Evolutionary conservation across 2,113 vertebrate species (phyloP).

Genomic region (Boleophthalmus pectinirostris): DNA sequence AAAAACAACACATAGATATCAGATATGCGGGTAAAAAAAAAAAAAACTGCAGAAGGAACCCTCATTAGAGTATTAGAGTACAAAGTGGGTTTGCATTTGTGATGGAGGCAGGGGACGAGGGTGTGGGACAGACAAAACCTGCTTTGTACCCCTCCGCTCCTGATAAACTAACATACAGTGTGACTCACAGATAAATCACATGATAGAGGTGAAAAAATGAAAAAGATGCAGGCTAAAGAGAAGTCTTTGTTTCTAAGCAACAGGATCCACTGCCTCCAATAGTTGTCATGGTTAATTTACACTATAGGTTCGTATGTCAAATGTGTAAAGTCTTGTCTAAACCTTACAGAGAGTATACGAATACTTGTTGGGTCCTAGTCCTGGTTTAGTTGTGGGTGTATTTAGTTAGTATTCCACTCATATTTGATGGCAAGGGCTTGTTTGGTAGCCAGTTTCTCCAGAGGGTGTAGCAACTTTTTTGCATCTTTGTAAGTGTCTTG

Average conservation of each 20-base stretch:
- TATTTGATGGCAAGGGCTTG: too few species aligned
- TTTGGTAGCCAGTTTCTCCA: too few species aligned
- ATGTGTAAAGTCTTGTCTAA: too few species aligned
- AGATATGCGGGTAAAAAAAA: not conserved
- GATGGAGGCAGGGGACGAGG: not conserved
- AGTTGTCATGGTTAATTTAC: not conserved
- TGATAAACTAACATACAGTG: not conserved
- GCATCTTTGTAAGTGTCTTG: too few species aligned
- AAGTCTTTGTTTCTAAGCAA: not conserved
- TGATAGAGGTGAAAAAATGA: not conserved
- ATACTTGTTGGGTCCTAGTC: not conserved
- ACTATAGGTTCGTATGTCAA: not conserved
- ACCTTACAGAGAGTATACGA: too few species aligned
- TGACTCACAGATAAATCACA: constrained; percentile 9
- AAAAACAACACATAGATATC: not conserved
- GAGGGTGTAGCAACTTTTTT: too few species aligned
- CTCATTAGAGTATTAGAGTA: constrained; percentile 29
- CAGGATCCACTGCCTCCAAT: not conserved
- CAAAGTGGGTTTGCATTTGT: constrained; percentile 11
- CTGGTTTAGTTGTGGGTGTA: not conserved
- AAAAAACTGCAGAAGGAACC: constrained; percentile 10
- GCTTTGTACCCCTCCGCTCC: not conserved
- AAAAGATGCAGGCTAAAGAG: not conserved
- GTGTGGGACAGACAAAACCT: constrained; percentile 4
- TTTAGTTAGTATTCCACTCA: too few species aligned